phyloP scores from a whole-genome alignment of 2,113 vertebrate genomes.

The Hemiscyllium ocellatum region DNA sequence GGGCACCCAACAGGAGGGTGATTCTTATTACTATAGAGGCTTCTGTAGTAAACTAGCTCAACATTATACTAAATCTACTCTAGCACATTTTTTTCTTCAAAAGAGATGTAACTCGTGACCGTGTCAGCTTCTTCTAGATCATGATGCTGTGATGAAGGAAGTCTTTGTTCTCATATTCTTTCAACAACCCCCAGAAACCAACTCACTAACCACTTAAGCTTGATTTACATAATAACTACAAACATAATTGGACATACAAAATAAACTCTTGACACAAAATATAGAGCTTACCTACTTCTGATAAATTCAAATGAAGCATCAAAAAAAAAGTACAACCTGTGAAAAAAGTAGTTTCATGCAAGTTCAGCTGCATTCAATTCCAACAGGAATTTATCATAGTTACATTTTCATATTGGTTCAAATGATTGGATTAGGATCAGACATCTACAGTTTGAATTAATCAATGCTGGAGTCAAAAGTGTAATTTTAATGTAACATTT shows the following conservation, averaged over 20 bases:
- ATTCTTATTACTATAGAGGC: not conserved
- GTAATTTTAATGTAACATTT: not conserved
- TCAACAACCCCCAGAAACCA: not conserved
- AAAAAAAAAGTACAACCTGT: no score
- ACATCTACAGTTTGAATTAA: not conserved
- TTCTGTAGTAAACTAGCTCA: not conserved
- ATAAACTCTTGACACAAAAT: no score
- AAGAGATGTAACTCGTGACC: not conserved
- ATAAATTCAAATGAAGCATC: no score
- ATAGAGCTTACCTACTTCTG: no score
- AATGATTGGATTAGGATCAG: no score
- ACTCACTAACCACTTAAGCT: not conserved
- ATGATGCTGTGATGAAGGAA: not conserved
- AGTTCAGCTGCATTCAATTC: not conserved
- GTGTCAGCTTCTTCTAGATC: not conserved
- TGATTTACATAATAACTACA: not conserved
- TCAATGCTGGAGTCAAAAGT: not conserved
- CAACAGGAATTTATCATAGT: not conserved
- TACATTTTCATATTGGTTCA: no score
- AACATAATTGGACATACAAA: no score
- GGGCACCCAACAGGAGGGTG: not conserved
- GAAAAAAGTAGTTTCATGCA: no score
- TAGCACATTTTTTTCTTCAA: not conserved
- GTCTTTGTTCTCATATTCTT: not conserved
- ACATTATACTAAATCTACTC: not conserved